These are phyloP conservation scores for Neostethus bicornis DNA, from an alignment of 2,797 vertebrate species.

Conservation along the genomic window DNA sequence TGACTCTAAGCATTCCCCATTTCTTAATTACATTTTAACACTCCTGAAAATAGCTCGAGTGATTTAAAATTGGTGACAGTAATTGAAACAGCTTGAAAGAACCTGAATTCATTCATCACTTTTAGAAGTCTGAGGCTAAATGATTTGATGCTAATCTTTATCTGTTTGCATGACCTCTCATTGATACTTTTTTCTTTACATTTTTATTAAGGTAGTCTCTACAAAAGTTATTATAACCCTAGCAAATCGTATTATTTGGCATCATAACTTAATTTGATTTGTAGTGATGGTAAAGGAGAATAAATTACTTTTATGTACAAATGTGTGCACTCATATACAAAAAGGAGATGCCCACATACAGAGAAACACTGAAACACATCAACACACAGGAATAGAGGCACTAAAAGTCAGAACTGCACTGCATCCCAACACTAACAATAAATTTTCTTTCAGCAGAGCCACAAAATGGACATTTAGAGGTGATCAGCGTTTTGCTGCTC, in stretches of 20 bases:
- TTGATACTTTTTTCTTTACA: not conserved
- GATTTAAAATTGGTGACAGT: not conserved
- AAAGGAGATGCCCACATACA: no score
- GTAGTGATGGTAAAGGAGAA: not conserved
- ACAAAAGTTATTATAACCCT: not conserved
- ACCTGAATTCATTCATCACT: not conserved
- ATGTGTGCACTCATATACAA: not conserved
- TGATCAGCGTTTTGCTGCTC: constrained; percentile 60
- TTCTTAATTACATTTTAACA: no score
- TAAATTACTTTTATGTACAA: not conserved
- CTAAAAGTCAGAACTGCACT: constrained; percentile 38
- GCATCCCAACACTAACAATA: constrained; percentile 40
- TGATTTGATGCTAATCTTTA: not conserved
- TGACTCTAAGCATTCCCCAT: no score
- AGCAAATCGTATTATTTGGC: not conserved
- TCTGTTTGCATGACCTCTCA: not conserved
- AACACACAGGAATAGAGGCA: constrained; percentile 11
- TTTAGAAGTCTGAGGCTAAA: not conserved
- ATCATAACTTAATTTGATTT: not conserved
- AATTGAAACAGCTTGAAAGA: not conserved
- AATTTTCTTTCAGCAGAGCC: constrained; percentile 47
- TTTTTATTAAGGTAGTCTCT: not conserved
- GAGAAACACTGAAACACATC: constrained; percentile 17
- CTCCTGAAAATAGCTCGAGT: not conserved
- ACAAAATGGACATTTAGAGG: constrained; percentile 58